Percentiles rank a stretch among this genome's conserved stretches.
These are phyloP conservation scores for Ctenodactylus gundi DNA, from an alignment of 2,113 vertebrate species.

Conservation along the genomic window DNA sequence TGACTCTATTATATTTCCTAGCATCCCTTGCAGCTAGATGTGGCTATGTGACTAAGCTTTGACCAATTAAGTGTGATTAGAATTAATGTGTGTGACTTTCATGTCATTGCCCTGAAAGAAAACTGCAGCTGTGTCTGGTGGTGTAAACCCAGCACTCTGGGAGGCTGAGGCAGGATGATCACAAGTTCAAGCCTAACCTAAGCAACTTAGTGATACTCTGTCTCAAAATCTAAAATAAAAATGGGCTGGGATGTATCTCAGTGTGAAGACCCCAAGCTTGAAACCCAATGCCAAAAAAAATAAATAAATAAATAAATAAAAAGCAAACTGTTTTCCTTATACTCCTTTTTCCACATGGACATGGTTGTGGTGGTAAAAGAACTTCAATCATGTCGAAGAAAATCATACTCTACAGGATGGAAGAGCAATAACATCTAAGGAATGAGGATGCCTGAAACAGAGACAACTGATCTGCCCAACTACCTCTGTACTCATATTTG, in stretches of 20 bases:
- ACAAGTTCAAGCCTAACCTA: too few species aligned
- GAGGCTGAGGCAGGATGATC: too few species aligned
- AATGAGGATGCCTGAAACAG: neutral
- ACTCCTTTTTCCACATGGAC: neutral
- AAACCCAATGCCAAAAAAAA: too few species aligned
- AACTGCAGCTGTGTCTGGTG: too few species aligned
- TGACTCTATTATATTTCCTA: neutral
- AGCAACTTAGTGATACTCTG: too few species aligned
- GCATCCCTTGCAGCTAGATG: neutral
- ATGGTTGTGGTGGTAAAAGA: neutral
- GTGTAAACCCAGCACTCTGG: too few species aligned
- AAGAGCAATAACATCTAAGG: neutral
- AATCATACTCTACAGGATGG: neutral
- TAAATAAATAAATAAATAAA: too few species aligned
- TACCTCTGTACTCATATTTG: neutral
- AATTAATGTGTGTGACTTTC: neutral
- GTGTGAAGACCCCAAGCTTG: too few species aligned
- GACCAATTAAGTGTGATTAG: neutral
- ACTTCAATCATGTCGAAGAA: neutral
- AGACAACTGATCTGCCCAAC: neutral
- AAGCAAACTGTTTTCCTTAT: neutral
- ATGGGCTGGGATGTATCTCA: too few species aligned
- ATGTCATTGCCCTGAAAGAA: neutral
- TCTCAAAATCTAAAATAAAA: too few species aligned
- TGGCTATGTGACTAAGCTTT: neutral